phyloP scores from a whole-genome alignment of 2,797 vertebrate genomes.

The Lerista edwardsae region DNA sequence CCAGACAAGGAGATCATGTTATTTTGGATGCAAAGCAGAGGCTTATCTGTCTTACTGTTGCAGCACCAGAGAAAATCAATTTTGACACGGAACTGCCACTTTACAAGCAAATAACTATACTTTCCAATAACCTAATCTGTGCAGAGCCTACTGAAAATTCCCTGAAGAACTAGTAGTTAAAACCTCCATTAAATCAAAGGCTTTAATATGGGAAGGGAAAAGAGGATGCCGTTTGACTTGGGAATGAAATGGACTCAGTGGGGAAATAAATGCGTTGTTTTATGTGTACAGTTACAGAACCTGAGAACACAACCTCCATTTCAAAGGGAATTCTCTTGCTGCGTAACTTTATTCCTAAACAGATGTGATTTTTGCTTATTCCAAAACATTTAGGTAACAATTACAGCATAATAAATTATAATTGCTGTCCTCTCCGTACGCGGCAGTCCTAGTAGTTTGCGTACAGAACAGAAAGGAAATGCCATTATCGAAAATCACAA shows the following conservation, averaged over 20 bases:
- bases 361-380: slow-evolving; percentile 87
- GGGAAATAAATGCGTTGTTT: slow-evolving; percentile 83
- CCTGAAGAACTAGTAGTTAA: slow-evolving; percentile 88
- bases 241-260: slow-evolving; percentile 82
- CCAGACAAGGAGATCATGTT: slow-evolving; percentile 73
- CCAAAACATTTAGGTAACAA: slow-evolving; percentile 88
- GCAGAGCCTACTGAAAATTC: slow-evolving; percentile 90
- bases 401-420: slow-evolving; percentile 85
- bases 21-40: slow-evolving; percentile 83
- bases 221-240: slow-evolving; percentile 82
- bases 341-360: slow-evolving; percentile 82
- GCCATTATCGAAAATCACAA: slow-evolving; percentile 71
- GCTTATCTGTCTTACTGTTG: slow-evolving; percentile 89
- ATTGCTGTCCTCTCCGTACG: slow-evolving; percentile 80
- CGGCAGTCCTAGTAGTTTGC: slow-evolving; percentile 67
- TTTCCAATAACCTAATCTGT: slow-evolving; percentile 92
- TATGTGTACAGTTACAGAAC: slow-evolving; percentile 80
- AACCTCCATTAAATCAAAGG: slow-evolving; percentile 90
- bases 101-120: slow-evolving; percentile 90
- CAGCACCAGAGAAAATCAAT: slow-evolving; percentile 90
- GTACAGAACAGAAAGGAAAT: slow-evolving; percentile 78
- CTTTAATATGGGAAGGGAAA: slow-evolving; percentile 85
- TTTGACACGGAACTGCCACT: slow-evolving; percentile 89
- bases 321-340: slow-evolving; percentile 82
- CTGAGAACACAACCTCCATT: slow-evolving; percentile 80